Conservation (phyloP, 2,113 vertebrate genomes). For the Numenius arquata region DNA sequence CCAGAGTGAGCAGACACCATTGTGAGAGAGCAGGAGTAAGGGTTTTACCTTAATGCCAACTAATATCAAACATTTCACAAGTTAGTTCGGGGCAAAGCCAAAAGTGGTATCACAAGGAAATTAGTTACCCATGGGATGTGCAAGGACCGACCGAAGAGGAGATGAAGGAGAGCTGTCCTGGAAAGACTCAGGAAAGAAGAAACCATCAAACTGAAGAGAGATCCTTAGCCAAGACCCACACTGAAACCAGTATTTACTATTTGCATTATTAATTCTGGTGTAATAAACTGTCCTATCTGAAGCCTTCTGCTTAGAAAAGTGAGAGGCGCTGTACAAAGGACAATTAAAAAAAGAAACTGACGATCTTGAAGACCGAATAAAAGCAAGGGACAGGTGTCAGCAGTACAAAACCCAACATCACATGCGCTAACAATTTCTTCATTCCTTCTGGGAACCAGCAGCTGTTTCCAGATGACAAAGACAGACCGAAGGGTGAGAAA, state of each 20-base stretch:
- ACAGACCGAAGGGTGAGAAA: background rate
- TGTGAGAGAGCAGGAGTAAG: fast-evolving
- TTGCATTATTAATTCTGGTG: no score
- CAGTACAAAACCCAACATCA: background rate
- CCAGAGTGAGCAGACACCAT: background rate
- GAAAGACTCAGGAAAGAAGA: background rate
- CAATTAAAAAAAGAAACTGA: fast-evolving
- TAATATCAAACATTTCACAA: fast-evolving
- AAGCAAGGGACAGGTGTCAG: background rate
- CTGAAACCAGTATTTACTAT: background rate
- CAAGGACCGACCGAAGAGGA: background rate
- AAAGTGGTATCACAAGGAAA: no score
- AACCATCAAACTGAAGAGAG: background rate
- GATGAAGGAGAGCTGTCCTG: background rate
- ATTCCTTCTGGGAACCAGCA: background rate
- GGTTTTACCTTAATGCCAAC: background rate
- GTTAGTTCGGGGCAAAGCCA: background rate
- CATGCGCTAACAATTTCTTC: background rate
- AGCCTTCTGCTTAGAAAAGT: background rate
- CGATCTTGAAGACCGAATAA: background rate
- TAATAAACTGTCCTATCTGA: background rate
- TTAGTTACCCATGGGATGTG: fast-evolving
- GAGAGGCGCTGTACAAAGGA: background rate
- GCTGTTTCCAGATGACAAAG: background rate
- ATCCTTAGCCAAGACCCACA: background rate